Conservation (phyloP, 2,797 vertebrate species). For the Knipowitschia caucasica region DNA sequence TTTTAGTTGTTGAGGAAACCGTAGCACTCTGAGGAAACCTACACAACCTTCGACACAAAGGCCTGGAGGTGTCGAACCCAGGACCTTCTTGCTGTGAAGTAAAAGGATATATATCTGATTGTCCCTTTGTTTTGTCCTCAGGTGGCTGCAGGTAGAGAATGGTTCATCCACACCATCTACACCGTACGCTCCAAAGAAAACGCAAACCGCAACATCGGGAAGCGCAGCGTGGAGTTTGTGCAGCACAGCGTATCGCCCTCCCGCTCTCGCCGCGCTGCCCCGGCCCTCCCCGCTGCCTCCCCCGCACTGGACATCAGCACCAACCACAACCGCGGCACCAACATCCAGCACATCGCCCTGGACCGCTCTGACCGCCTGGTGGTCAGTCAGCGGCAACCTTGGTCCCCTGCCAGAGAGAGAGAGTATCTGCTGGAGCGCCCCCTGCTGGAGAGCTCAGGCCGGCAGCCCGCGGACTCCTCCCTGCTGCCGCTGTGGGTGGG, state of each 20-base stretch:
- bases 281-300: constrained; percentile 29
- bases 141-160: constrained; percentile 80
- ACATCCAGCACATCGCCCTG: constrained; percentile 77
- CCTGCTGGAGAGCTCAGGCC: constrained; percentile 65
- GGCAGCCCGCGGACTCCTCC: constrained; percentile 52
- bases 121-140: constrained; percentile 51
- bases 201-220: constrained; percentile 72
- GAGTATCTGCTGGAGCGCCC: constrained; percentile 55
- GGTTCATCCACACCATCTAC: constrained; percentile 82
- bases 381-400: constrained; percentile 65
- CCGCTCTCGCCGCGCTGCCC: constrained; percentile 52
- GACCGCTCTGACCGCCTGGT: constrained; percentile 65
- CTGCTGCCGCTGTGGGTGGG: constrained; percentile 67
- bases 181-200: constrained; percentile 74
- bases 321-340: constrained; percentile 77
- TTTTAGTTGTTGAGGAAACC: too few relatives aligned
- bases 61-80: too few relatives aligned
- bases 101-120: too few relatives aligned
- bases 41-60: too few relatives aligned
- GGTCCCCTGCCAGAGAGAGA: constrained; percentile 39
- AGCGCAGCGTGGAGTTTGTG: constrained; percentile 76
- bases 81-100: too few relatives aligned
- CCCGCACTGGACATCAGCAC: constrained; percentile 60
- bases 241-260: constrained; percentile 60
- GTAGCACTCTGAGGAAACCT: too few relatives aligned